A percentile compares a stretch with the other conserved stretches of the same genome.
phyloP scores from a whole-genome alignment of 2,888 invertebrate genomes.

The Drosophila recens region DNA sequence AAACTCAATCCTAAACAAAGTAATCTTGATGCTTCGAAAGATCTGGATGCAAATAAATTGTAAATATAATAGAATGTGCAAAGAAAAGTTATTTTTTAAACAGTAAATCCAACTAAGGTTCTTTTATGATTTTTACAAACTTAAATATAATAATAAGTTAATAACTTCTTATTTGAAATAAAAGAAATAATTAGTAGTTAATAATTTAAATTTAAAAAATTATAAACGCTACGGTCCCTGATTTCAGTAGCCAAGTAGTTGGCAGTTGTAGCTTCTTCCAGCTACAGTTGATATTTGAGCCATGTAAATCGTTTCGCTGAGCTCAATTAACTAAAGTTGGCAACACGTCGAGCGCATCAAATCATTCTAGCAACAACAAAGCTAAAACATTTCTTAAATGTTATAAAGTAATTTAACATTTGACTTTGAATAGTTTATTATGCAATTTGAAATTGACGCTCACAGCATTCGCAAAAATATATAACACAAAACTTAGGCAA shows the following conservation, averaged over 20 bases:
- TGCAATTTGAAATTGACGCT: slow-evolving; percentile 32
- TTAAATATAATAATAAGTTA: not conserved
- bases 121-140: too few species aligned
- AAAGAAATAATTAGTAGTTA: not conserved
- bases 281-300: slow-evolving; percentile 25
- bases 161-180: not conserved
- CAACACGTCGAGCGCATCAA: slow-evolving; percentile 73
- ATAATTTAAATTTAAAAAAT: not conserved
- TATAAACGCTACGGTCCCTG: slow-evolving; percentile 15
- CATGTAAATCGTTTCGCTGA: slow-evolving; percentile 62
- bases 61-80: too few species aligned
- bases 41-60: too few species aligned
- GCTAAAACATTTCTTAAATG: slow-evolving; percentile 52
- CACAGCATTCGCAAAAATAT: slow-evolving; percentile 19
- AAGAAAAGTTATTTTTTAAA: too few species aligned
- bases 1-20: too few species aligned
- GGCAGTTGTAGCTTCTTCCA: slow-evolving; percentile 5
- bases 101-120: too few species aligned
- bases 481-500: slow-evolving; percentile 75
- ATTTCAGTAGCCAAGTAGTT: slow-evolving; percentile 19
- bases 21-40: too few species aligned
- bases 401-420: slow-evolving; percentile 65
- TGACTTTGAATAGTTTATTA: slow-evolving; percentile 38
- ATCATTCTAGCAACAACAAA: slow-evolving; percentile 58
- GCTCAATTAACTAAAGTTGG: slow-evolving; percentile 67